Percentiles rank a stretch among this genome's conserved stretches.
Conservation (phyloP, 2,888 invertebrate species). For the Xestia xanthographa region DNA sequence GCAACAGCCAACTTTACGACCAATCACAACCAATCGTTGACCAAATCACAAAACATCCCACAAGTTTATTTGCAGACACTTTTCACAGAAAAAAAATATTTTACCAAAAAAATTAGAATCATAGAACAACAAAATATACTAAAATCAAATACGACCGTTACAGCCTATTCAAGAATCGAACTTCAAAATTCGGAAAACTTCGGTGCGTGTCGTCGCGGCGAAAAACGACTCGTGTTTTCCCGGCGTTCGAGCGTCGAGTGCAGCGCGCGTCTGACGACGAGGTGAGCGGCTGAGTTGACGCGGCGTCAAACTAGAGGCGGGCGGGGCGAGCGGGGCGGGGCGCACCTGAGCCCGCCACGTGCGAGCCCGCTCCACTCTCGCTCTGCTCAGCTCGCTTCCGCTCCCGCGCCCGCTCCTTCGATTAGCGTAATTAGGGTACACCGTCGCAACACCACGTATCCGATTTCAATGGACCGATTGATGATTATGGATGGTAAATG, state of each 20-base stretch:
- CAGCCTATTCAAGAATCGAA: constrained; percentile 70
- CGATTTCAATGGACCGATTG: constrained; percentile 84
- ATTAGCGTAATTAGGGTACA: constrained; percentile 81
- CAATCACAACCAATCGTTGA: constrained; percentile 78
- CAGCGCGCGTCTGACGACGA: constrained; percentile 86
- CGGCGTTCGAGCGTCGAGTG: constrained; percentile 90
- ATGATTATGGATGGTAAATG: constrained; percentile 79
- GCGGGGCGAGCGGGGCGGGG: constrained; percentile 86
- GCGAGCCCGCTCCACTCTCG: constrained; percentile 75
- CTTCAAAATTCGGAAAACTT: constrained; percentile 83
- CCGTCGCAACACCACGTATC: constrained; percentile 78
- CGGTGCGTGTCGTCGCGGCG: constrained; percentile 82
- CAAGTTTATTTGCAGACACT: constrained; percentile 75
- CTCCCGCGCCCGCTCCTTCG: constrained; percentile 70
- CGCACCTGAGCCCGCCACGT: constrained; percentile 87
- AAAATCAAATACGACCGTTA: constrained; percentile 72
- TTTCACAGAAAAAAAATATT: constrained; percentile 64
- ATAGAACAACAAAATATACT: constrained; percentile 64
- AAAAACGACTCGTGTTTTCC: constrained; percentile 89
- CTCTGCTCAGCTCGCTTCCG: constrained; percentile 69
- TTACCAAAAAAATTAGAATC: constrained; percentile 61
- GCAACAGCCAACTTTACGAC: constrained; percentile 71
- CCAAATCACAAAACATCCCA: constrained; percentile 87
- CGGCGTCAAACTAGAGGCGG: constrained; percentile 78
- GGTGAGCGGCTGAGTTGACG: constrained; percentile 83